A percentile compares a stretch with the other conserved stretches of the same genome.
phyloP scores from a whole-genome alignment of 2,797 vertebrate species.

The Propithecus perrieri region DNA sequence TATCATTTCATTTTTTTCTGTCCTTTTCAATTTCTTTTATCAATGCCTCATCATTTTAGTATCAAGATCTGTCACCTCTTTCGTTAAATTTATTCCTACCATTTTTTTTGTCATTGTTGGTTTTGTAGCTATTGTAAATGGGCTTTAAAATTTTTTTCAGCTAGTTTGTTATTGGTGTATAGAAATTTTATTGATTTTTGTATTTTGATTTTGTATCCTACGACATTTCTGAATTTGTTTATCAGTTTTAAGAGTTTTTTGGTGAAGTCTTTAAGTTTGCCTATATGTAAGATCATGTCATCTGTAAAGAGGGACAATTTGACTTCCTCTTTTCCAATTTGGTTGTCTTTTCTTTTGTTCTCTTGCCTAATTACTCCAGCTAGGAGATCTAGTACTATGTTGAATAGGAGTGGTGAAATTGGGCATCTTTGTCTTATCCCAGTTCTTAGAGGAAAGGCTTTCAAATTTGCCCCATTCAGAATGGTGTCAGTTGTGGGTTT shows the following conservation, averaged over 20 bases:
- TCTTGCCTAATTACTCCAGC: not conserved
- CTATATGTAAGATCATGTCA: not conserved
- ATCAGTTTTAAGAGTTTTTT: not conserved
- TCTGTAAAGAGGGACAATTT: not conserved
- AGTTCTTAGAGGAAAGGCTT: not conserved
- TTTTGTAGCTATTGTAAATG: no score
- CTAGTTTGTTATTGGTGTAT: not conserved
- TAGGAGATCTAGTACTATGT: not conserved
- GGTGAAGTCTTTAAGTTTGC: not conserved
- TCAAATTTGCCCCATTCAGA: not conserved
- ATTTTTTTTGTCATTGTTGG: no score
- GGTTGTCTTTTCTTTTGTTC: not conserved
- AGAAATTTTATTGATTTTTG: not conserved
- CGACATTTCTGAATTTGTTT: not conserved
- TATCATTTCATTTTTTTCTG: not conserved
- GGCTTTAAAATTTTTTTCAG: not conserved
- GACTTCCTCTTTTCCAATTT: not conserved
- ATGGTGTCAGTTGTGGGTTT: not conserved
- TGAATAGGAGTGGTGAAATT: not conserved
- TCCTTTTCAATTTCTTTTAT: not conserved
- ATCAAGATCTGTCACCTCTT: not conserved
- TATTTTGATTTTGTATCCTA: not conserved
- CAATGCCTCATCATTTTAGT: not conserved
- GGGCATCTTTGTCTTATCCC: not conserved
- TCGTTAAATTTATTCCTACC: not conserved